Percentiles rank a stretch among this genome's conserved stretches.
Evolutionary conservation across 2,113 vertebrate species (phyloP).

Genomic region (Apteryx mantelli): DNA sequence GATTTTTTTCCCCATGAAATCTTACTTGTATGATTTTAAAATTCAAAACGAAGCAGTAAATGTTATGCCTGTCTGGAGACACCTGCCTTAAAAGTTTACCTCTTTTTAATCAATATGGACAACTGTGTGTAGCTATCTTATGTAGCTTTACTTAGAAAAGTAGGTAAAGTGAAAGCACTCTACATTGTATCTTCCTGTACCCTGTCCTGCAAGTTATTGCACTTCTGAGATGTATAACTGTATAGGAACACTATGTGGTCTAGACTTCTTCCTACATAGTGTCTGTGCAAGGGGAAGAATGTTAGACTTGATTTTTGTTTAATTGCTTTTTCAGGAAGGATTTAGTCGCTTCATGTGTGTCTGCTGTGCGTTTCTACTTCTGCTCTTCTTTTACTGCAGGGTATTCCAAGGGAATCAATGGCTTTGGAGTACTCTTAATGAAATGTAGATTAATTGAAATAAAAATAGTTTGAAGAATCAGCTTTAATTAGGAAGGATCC

Average conservation of each 20-base stretch:
- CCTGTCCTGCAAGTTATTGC: neutral
- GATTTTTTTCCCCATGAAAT: neutral
- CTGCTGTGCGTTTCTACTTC: neutral
- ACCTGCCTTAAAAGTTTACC: neutral
- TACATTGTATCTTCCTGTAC: neutral
- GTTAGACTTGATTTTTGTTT: accelerated
- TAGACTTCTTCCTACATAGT: neutral
- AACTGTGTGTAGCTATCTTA: neutral
- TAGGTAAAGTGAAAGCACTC: neutral
- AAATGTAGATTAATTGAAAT: neutral
- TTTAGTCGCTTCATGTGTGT: accelerated
- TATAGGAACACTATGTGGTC: neutral
- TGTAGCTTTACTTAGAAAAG: neutral
- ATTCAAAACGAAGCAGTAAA: neutral
- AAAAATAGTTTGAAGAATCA: neutral
- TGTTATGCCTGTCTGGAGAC: neutral
- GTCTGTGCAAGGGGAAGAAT: neutral
- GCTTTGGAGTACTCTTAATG: neutral
- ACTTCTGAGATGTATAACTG: neutral
- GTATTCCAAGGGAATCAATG: neutral
- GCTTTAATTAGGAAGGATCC: neutral
- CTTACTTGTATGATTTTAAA: neutral
- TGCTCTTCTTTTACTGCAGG: neutral
- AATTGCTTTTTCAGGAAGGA: neutral
- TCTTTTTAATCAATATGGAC: neutral